Conservation (phyloP, 2,888 invertebrate species). For the Galeopsomyia nigrocyanea region DNA sequence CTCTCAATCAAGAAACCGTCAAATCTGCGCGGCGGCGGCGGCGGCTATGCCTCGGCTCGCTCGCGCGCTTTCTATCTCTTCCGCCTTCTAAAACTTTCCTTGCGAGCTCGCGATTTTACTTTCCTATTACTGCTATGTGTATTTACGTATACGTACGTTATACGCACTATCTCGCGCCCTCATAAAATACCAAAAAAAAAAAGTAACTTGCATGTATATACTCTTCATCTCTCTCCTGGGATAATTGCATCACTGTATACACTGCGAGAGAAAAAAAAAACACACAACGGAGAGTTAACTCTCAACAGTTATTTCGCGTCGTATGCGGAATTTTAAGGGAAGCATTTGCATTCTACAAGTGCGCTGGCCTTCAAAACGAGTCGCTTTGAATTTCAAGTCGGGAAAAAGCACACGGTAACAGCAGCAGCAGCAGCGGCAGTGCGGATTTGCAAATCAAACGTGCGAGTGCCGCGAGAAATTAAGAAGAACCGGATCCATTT, state of each 20-base stretch:
- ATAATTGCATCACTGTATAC: too few species aligned
- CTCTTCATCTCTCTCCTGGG: too few species aligned
- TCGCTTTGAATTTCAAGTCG: constrained; percentile 39
- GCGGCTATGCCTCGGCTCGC: too few species aligned
- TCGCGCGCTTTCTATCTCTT: constrained; percentile 41
- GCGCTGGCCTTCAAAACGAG: constrained; percentile 38
- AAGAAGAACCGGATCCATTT: constrained; percentile 46
- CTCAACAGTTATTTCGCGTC: background rate
- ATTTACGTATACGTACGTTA: too few species aligned
- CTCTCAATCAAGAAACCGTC: constrained; percentile 17
- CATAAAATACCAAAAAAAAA: too few species aligned
- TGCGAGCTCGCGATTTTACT: constrained; percentile 32
- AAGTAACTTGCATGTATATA: too few species aligned
- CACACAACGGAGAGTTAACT: too few species aligned
- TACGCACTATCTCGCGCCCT: too few species aligned
- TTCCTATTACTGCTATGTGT: constrained; percentile 10
- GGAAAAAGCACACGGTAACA: constrained; percentile 16
- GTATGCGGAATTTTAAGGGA: constrained; percentile 35
- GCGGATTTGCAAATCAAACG: constrained; percentile 44
- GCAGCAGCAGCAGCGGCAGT: background rate
- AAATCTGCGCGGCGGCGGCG: constrained; percentile 13
- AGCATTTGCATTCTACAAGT: constrained; percentile 42
- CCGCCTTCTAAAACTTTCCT: constrained; percentile 37
- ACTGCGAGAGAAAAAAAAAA: too few species aligned
- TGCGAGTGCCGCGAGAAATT: constrained; percentile 30